Percentiles rank a stretch among this genome's conserved stretches.
Conservation (phyloP, 2,797 vertebrate species). For the Petrocephalus sullivani region DNA sequence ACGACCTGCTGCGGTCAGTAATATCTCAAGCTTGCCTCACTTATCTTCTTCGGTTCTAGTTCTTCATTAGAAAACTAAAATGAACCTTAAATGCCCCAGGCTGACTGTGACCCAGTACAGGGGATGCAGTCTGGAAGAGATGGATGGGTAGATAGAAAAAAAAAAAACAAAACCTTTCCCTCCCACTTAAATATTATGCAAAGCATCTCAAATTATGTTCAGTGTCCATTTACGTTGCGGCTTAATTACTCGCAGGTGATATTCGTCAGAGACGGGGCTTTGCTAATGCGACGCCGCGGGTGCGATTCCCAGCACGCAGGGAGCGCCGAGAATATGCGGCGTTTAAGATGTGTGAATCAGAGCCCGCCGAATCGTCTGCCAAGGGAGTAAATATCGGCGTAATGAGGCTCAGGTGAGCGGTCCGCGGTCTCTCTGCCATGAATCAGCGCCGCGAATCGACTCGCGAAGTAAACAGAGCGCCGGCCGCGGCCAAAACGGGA, state of each 20-base stretch:
- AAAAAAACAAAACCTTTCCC: not conserved
- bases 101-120: not conserved
- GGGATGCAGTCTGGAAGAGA: not conserved
- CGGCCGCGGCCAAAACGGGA: not conserved
- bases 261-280: not conserved
- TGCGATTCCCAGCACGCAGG: not conserved
- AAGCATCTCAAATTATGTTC: not conserved
- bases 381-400: not conserved
- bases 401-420: slow-evolving; percentile 4
- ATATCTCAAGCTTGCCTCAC: not conserved
- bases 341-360: not conserved
- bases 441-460: not conserved
- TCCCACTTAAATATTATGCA: not conserved
- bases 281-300: not conserved
- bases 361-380: not conserved
- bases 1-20: not conserved
- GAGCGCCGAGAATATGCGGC: not conserved
- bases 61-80: not conserved
- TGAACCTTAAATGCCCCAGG: not conserved
- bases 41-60: not conserved
- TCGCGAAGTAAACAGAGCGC: not conserved
- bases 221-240: not conserved
- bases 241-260: not conserved
- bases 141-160: not conserved
- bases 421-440: not conserved